Base-by-base conservation (phyloP, 2,113 vertebrate genomes). In the Xenopus laevis region DNA sequence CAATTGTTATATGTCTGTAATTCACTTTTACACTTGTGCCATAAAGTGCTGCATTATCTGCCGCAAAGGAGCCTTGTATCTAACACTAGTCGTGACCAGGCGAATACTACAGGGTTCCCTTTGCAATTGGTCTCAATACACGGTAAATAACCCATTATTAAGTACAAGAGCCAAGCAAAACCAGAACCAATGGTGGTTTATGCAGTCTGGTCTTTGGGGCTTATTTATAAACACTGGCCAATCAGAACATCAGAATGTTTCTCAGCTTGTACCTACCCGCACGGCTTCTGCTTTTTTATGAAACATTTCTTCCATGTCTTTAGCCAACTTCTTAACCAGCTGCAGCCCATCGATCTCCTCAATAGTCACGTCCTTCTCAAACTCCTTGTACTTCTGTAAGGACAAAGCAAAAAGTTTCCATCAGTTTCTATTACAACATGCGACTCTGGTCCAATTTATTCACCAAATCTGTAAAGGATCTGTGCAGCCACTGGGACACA, bases 271-370 rank as follows among this genome's bases (percentile, higher is more conserved):
- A 86, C 95, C 78, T 86, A 99, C 97, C 92, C 95, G 87, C 47
- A 99, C 95, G 0, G 97, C 97, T 81, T 98, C 91, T 7, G 96
- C 91, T 79, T 99, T 99, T 84, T 98, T 99, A 80, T 94, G 93
- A 85, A 99, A 98, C 97, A 98, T 99, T 86, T 96, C 94, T 83
- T 98, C 97, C 97, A 99, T 98, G 85, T 95, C 93, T 81, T 96
- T 94, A 45, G 97, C 96, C 83, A 99, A 85, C 77, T 89, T 95
- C 82, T 98, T 98, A 65, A 99, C 97, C 78, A 99, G 91, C 13
- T 93, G 93, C 78, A 98, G 92, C 20, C 97, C 97, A 79, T 98
- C 95, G 0, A 99, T 98, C 86, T 98, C 96, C 82, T 98, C 94
- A 84, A 98, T 93, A 47, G 89, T 86, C 68, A 99, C 95, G 0